Base-by-base conservation (phyloP, 1,140 invertebrate species). In the Globodera rostochiensis region DNA sequence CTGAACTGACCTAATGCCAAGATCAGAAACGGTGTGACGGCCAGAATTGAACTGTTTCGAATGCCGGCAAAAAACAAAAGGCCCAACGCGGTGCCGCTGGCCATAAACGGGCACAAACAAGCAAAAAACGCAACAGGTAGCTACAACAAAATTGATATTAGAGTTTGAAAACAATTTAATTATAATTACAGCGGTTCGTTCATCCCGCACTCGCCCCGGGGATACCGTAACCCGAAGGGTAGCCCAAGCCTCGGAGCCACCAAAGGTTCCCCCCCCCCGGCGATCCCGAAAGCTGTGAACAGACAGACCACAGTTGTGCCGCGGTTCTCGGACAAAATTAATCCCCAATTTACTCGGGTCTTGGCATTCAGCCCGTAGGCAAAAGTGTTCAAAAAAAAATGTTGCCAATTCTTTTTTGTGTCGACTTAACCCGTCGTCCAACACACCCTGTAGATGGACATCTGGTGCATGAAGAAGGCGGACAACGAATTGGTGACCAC, bases 11-110 rank as follows among this genome's bases (percentile, higher is more conserved):
- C 87, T 21, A 88, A 88, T 15, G 87, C 87, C 15, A 88, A 71
- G 64, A 88, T 80, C n/a, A 88, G 74, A 67, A 88, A 88, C 19
- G 87, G 87, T 6, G 87, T 86, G 46, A 88, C 87, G 66, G 74
- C 77, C 9, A 87, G 78, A 80, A 87, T 86, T n/a, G 86, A 82
- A 73, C 81, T 74, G 81, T 84, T 85, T 11, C 87, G 79, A 50
- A 89, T 74, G 45, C 88, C 88, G 45, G 47, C 73, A 70, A 85
- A 87, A 73, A 88, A 88, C 15, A 87, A 71, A 46, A 83, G 53
- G 53, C 87, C 86, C 50, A 87, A 74, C 57, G 87, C 86, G 13
- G 87, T 87, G 50, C 84, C 84, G 79, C 85, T 84, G 6, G 87
- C 85, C 87, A 87, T 85, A 36, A 87, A 88, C 21, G 86, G 86